Base-by-base conservation (phyloP, 2,888 invertebrate species). In the Drosophila testacea region DNA sequence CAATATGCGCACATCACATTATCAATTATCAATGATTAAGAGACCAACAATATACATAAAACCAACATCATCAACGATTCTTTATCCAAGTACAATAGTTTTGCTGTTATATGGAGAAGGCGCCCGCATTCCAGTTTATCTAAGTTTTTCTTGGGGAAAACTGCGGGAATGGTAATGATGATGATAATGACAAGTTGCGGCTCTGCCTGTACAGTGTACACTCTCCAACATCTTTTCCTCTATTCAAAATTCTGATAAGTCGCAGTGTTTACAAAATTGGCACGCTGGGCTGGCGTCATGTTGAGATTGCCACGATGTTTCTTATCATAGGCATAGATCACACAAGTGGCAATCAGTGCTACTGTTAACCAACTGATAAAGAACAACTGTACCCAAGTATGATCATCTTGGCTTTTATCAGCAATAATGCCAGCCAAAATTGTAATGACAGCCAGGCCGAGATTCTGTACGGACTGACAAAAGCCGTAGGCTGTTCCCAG, bases 401-500 rank as follows among this genome's bases (percentile, higher is more conserved):
- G 98, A 65, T 90, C 81, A 1, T 71, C 71, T 0, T 97, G 96
- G 83, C 95, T 95, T 71, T 93, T 93, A 90, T 99, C 98, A 6
- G 98, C 96, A 82, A 99, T 97, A 57, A 95, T 92, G 44, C 99
- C 99, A 41, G 97, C 95, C 42, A 97, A 90, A 79, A 97, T 95
- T 1, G 97, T 94, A 59, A 97, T 96, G 28, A 98, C 94, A 30
- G 98, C 99, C 67, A 99, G 93, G 13, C 99, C 99, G 70, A 98
- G 94, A 93, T 99, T 99, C 93, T 99, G 99, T 16, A 98, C 95
- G 28, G 98, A 96, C 93, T 98, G 98, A 92, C 98, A 98, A 81
- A 98, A 96, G 93, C 99, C 99, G 93, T 98, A 99, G 6, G 98
- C 98, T 28, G 98, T 98, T 59, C 98, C 98, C 52, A 99, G 93